Conservation (phyloP, 2,888 invertebrate genomes). For the Stenichneumon culpator region DNA sequence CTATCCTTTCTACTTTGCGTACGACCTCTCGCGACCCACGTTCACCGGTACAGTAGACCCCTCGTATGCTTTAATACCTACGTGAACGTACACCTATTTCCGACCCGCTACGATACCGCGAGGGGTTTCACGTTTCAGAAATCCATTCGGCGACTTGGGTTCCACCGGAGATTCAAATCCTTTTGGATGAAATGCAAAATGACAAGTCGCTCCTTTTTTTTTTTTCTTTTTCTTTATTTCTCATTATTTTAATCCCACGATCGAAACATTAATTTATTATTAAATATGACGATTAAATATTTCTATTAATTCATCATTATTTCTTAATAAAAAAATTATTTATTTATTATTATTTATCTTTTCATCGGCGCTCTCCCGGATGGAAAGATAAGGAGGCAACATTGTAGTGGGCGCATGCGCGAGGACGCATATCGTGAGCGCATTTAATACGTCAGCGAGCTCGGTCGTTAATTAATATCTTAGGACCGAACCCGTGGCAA, state of each 20-base stretch:
- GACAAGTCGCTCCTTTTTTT: neutral
- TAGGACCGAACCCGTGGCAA: constrained; percentile 35
- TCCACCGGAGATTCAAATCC: constrained; percentile 61
- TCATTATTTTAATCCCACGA: no score
- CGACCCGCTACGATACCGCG: constrained; percentile 43
- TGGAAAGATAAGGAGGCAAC: constrained; percentile 45
- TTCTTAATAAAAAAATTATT: no score
- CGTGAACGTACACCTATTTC: constrained; percentile 45
- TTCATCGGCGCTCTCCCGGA: neutral
- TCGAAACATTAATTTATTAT: no score
- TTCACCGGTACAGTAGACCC: constrained; percentile 46
- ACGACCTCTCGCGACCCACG: constrained; percentile 68
- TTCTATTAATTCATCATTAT: no score
- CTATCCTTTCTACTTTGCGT: constrained; percentile 55
- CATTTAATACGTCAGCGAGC: constrained; percentile 24
- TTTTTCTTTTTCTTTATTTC: no score
- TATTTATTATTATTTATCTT: no score
- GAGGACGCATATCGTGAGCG: constrained; percentile 6
- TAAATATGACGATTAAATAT: no score
- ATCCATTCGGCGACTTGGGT: constrained; percentile 68
- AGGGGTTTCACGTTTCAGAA: constrained; percentile 66
- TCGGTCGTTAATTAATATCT: constrained; percentile 66
- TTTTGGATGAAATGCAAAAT: constrained; percentile 18
- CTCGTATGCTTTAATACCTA: constrained; percentile 36
- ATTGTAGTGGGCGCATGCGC: constrained; percentile 46